Percentiles rank a stretch among this genome's conserved stretches.
Conservation (phyloP, 2,113 vertebrate species). For the Mohoua ochrocephala region DNA sequence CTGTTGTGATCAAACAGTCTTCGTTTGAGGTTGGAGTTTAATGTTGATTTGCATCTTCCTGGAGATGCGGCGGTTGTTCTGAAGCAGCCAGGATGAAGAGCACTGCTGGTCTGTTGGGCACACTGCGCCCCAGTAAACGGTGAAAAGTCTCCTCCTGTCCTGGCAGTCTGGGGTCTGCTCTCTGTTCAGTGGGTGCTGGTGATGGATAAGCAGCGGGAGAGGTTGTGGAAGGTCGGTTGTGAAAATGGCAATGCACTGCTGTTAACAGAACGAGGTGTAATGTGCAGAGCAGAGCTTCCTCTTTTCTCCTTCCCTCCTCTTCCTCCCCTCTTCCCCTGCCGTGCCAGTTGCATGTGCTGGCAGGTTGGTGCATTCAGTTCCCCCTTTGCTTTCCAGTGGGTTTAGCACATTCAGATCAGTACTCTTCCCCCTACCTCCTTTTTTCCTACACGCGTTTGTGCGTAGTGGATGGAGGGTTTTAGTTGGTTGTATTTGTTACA, state of each 20-base stretch:
- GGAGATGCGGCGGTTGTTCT: background rate
- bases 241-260: background rate
- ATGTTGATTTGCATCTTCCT: background rate
- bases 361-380: background rate
- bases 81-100: background rate
- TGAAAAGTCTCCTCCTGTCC: background rate
- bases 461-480: background rate
- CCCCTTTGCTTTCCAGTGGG: background rate
- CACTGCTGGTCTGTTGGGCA: background rate
- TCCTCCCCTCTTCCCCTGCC: background rate
- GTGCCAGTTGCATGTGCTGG: background rate
- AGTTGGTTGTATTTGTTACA: background rate
- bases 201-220: background rate
- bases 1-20: background rate
- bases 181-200: background rate
- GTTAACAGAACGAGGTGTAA: background rate
- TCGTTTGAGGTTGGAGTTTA: background rate
- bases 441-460: background rate
- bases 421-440: background rate
- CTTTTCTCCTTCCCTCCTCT: slow-evolving; percentile 14
- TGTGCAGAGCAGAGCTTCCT: background rate
- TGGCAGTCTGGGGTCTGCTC: background rate
- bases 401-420: background rate
- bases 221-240: background rate
- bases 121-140: rapidly evolving